Conservation (phyloP, 1,140 invertebrate species). For the Oryctes rhinoceros region DNA sequence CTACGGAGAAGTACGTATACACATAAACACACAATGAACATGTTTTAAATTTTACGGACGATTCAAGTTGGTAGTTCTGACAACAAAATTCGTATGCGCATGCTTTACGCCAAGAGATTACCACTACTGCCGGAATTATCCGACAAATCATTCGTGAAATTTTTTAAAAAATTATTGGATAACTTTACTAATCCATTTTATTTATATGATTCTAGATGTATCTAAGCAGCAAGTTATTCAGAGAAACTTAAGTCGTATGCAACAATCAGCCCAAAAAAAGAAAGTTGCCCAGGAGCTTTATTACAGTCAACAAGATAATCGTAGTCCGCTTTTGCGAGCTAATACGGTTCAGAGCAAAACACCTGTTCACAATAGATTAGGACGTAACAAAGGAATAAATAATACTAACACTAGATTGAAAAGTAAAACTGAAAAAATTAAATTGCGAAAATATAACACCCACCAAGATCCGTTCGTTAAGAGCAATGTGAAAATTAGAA, state of each 20-base stretch:
- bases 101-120: no score
- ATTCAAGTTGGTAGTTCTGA: no score
- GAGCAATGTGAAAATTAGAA: not conserved
- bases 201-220: conserved; percentile 1
- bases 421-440: conserved; percentile 10
- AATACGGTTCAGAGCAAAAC: not conserved
- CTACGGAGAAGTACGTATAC: conserved; percentile 1
- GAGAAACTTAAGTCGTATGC: conserved; percentile 21
- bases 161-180: not conserved
- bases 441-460: not conserved
- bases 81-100: no score
- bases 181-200: not conserved
- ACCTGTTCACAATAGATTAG: conserved; percentile 36
- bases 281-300: conserved; percentile 20
- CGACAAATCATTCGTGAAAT: no score
- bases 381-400: not conserved
- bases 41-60: no score
- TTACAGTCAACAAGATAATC: conserved; percentile 17
- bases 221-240: conserved; percentile 27
- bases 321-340: not conserved
- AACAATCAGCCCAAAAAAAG: conserved; percentile 24
- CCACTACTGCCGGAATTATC: no score
- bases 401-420: not conserved
- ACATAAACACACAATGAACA: not conserved
- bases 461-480: not conserved